These are phyloP conservation scores for Biston betularia DNA, from an alignment of 2,888 invertebrate genomes.

Conservation along the genomic window DNA sequence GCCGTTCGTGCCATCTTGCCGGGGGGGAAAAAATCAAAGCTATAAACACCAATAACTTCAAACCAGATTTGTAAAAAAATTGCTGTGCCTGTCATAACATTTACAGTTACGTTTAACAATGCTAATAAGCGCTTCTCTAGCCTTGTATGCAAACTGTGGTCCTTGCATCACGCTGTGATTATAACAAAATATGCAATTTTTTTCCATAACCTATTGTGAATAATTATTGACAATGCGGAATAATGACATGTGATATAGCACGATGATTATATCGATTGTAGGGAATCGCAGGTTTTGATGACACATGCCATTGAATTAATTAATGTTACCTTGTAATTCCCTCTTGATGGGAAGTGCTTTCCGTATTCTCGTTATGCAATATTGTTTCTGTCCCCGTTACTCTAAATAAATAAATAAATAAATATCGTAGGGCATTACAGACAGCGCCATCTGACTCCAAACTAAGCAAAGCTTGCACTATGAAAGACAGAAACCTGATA, in stretches of 20 bases:
- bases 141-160: neutral
- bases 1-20: too few relatives aligned
- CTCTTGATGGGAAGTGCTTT: neutral
- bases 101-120: neutral
- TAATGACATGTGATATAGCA: conserved; percentile 13
- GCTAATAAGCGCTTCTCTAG: neutral
- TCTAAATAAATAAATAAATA: too few relatives aligned
- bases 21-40: too few relatives aligned
- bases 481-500: too few relatives aligned
- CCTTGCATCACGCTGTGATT: conserved; percentile 21
- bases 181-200: conserved; percentile 19
- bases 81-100: neutral
- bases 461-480: too few relatives aligned
- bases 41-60: too few relatives aligned
- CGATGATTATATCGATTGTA: conserved; percentile 12
- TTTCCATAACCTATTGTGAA: conserved; percentile 22
- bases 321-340: conserved; percentile 11
- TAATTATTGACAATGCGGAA: conserved; percentile 5
- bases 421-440: too few relatives aligned
- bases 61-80: neutral
- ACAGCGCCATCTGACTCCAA: too few relatives aligned
- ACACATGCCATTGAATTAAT: conserved; percentile 9
- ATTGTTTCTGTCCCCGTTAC: too few relatives aligned
- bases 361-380: too few relatives aligned
- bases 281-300: conserved; percentile 19